Percentiles rank a stretch among this genome's conserved stretches.
Evolutionary conservation across 2,888 invertebrate genomes (phyloP).

Genomic region (Lasius platythorax): DNA sequence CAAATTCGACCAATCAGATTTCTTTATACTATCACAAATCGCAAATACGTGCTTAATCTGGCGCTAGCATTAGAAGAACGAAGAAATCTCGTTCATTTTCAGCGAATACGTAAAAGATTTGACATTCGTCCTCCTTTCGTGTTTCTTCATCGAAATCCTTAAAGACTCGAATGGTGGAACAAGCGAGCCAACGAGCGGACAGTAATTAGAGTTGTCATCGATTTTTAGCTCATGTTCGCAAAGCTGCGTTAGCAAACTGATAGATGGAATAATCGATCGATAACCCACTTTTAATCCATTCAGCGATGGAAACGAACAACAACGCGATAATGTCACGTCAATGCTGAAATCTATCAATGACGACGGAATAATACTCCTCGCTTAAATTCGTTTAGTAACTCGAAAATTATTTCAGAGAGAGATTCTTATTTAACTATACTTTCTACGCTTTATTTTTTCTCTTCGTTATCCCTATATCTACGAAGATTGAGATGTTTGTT

Average conservation of each 20-base stretch:
- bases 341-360: neutral
- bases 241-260: slow-evolving; percentile 31
- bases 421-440: neutral
- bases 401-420: neutral
- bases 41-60: too few species aligned
- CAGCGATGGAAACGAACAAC: neutral
- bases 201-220: slow-evolving; percentile 66
- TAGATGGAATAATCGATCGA: slow-evolving; percentile 61
- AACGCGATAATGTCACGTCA: neutral
- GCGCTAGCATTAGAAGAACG: too few species aligned
- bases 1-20: too few species aligned
- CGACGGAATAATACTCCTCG: neutral
- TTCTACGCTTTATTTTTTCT: neutral
- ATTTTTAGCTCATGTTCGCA: slow-evolving; percentile 60
- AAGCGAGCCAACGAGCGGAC: slow-evolving; percentile 4
- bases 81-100: neutral
- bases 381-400: neutral
- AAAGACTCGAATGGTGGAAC: neutral
- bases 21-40: too few species aligned
- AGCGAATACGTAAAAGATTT: neutral
- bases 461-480: neutral
- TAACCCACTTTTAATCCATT: slow-evolving; percentile 72
- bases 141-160: slow-evolving; percentile 31
- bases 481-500: neutral
- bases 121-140: neutral